phyloP scores from a whole-genome alignment of 2,888 invertebrate genomes.

The Drosophila barbarae region DNA sequence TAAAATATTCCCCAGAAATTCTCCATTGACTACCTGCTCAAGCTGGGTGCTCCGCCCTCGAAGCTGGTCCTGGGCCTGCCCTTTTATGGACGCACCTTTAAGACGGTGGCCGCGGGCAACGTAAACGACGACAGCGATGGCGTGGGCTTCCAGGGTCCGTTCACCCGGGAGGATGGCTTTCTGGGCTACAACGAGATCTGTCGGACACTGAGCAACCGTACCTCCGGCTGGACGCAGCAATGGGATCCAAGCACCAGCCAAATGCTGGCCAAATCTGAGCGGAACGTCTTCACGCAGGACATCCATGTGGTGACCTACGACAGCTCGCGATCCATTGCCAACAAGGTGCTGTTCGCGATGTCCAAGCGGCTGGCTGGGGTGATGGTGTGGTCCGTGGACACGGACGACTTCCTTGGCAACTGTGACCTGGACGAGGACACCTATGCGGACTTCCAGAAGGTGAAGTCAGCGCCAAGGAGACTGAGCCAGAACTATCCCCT shows the following conservation, averaged over 20 bases:
- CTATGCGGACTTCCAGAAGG: constrained; percentile 80
- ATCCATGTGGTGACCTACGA: constrained; percentile 87
- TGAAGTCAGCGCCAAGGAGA: constrained; percentile 64
- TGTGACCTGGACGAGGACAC: constrained; percentile 82
- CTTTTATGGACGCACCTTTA: constrained; percentile 90
- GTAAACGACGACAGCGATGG: constrained; percentile 80
- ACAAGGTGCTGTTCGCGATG: constrained; percentile 86
- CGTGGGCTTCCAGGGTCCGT: constrained; percentile 88
- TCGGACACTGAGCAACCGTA: constrained; percentile 82
- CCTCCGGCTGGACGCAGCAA: constrained; percentile 84
- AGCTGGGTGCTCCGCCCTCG: constrained; percentile 86
- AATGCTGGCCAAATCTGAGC: constrained; percentile 76
- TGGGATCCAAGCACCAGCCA: constrained; percentile 85
- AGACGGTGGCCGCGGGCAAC: constrained; percentile 76
- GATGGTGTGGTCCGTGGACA: constrained; percentile 95
- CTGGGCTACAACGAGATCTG: constrained; percentile 94
- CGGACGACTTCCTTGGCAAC: constrained; percentile 89
- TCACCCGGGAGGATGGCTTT: constrained; percentile 89
- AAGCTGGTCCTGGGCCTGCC: constrained; percentile 91
- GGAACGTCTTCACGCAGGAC: constrained; percentile 81
- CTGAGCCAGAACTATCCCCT: constrained; percentile 84
- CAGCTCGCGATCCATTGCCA: constrained; percentile 85
- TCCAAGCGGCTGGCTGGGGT: constrained; percentile 85
- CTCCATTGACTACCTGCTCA: constrained; percentile 87
- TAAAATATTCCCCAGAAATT: constrained; percentile 82